Conservation (phyloP, 2,113 vertebrate species). For the Myotis brandtii region DNA sequence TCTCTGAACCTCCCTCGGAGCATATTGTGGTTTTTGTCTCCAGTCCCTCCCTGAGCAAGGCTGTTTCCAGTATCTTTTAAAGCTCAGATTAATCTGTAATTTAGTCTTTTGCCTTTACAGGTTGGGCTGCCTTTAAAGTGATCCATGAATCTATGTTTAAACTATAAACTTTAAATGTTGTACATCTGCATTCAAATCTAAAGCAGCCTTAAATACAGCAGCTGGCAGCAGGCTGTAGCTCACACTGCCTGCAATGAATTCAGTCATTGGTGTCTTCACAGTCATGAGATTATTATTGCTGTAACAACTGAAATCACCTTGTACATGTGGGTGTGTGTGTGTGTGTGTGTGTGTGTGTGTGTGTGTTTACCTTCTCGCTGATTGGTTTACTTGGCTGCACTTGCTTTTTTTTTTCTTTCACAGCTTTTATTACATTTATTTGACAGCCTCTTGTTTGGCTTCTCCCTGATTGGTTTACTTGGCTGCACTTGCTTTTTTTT, state of each 20-base stretch:
- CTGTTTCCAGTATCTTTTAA: neutral
- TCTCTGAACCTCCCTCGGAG: neutral
- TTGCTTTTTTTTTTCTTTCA: constrained; percentile 64
- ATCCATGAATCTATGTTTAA: constrained; percentile 75
- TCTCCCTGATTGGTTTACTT: constrained; percentile 56
- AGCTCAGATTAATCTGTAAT: constrained; percentile 45
- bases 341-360: too few species aligned
- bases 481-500: constrained; percentile 49
- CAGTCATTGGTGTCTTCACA: constrained; percentile 19
- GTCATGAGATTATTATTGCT: constrained; percentile 45
- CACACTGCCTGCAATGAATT: constrained; percentile 67
- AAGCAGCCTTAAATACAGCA: constrained; percentile 71
- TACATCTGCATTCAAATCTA: constrained; percentile 77
- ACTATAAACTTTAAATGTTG: constrained; percentile 70
- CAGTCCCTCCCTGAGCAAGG: neutral
- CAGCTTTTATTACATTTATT: constrained; percentile 75
- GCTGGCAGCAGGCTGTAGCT: constrained; percentile 70
- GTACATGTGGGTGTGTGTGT: neutral
- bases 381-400: constrained; percentile 53
- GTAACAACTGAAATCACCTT: constrained; percentile 29
- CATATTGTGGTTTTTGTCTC: neutral
- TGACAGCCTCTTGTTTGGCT: constrained; percentile 66
- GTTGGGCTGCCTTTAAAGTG: constrained; percentile 69
- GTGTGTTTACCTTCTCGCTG: neutral
- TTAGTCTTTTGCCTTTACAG: constrained; percentile 68